Base-by-base conservation (phyloP, 2,113 vertebrate genomes). In the Dasypus novemcinctus region DNA sequence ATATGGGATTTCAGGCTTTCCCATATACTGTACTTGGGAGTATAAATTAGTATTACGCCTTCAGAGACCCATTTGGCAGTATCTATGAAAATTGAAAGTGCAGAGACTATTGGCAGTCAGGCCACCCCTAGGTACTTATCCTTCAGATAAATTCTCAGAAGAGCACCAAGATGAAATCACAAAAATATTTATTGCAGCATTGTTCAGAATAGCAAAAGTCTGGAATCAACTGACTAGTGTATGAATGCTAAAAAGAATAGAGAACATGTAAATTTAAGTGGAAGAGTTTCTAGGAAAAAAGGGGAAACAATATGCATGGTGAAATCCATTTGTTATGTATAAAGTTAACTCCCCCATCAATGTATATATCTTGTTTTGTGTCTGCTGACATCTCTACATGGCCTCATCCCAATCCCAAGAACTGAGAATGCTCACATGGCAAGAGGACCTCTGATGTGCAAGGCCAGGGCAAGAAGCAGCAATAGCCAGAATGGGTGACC, bases 91-190 rank as follows among this genome's bases (percentile, higher is more conserved):
- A 89, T 2, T 46, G 64, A 89, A 82, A 91, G 31, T 46, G 3
- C 66, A 76, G 33, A 81, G 64, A 76, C 41, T 80, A 75, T 20
- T 41, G 83, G 33, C 11, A 95, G 13, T 18, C 21, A 82, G 17
- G 71, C 18, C 23, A 92, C 38, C 87, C 90, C 88, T 46, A 94
- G 75, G 63, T 95, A 95, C 75, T 54, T 29, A 59, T 90, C 52
- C 74, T 93, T 78, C 52, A 92, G n/a, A 86, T 79, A 71, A 80
- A 87, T 86, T 91, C 68, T 93, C 81, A 91, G 72, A 95, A 91
- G 20, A 18, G 1, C 68, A 36, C 27, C 41, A 92, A 78, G 68
- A 90, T 79, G 38, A 89, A 80, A 14, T 8, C 23, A 59, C 5
- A 4, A 52, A 7, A 12, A 66, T 68, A 4, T 80, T 94, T 72